Base-by-base conservation (phyloP, 2,113 vertebrate species). In the Cololabis saira region DNA sequence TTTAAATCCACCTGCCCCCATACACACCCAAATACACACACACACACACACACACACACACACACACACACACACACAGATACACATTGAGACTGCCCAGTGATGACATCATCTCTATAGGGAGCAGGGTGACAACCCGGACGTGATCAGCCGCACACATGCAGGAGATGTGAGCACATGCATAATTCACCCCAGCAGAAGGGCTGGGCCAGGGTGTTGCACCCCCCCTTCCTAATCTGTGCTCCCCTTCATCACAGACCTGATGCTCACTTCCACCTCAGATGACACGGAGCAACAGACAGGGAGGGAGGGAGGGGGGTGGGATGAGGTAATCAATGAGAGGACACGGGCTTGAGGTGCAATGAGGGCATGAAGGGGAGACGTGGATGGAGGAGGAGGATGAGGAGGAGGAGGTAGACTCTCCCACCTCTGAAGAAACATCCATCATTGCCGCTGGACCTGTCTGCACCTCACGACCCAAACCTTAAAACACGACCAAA, bases 301-400 rank as follows among this genome's bases (percentile, higher is more conserved):
- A 58, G 62, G 67, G 60, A 12, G 9, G 47, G 41, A 49, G 62
- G 60, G 41, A 64, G 51, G 60, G 9, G 41, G 45, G 67, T 41
- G 14, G 78, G 59, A 80, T 87, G 88, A 87, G 86, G 84, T 87
- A 74, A 89, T 87, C 83, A 69, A 79, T 79, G 71, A 67, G 49
- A 53, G 61, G 73, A 84, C 52, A 66, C 61, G 71, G 61, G 61
- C 30, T 24, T 61, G 15, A 17, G 2, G 50, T 30, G 51, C 16
- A 10, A 53, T 43, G 24, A 71, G 65, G 58, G 50, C 50, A 53
- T 10, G 1, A n/a, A 16, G 73, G 53, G 41, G 48, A 50, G 50
- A 37, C 12, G 5, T 9, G 33, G 67, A n/a, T n/a, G 60, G 16
- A 66, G 66, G 53, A 64, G 33, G 33, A 37, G 6, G 33, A 27